These are phyloP conservation scores for Troides aeacus DNA, from an alignment of 2,888 invertebrate genomes.

Conservation along the genomic window DNA sequence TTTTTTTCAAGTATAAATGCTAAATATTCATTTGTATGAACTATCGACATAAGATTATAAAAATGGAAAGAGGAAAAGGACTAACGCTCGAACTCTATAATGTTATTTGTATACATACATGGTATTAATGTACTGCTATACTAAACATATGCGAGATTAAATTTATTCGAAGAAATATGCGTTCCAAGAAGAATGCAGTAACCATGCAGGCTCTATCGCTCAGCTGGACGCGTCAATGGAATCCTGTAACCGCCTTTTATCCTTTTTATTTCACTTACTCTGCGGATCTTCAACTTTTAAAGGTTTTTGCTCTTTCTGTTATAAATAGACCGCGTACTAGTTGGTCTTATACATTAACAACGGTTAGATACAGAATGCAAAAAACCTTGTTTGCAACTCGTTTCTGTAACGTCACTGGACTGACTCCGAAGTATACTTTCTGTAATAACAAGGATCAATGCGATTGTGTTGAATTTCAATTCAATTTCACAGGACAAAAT, in stretches of 20 bases:
- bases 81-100: neutral
- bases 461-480: no score
- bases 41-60: neutral
- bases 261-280: conserved; percentile 61
- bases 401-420: neutral
- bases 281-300: conserved; percentile 59
- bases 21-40: no score
- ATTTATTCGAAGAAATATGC: neutral
- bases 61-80: neutral
- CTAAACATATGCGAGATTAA: neutral
- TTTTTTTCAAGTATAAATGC: no score
- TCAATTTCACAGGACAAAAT: no score
- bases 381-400: conserved; percentile 13
- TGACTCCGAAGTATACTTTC: neutral
- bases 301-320: conserved; percentile 47
- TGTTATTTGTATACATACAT: neutral
- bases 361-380: neutral
- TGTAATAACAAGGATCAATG: no score
- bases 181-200: conserved; percentile 19
- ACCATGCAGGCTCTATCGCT: conserved; percentile 34
- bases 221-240: conserved; percentile 44
- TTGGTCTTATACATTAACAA: neutral
- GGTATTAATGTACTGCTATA: neutral
- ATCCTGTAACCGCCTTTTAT: conserved; percentile 65
- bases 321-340: conserved; percentile 38